Conservation (phyloP, 1,140 invertebrate species). For the Aporrectodea caliginosa region DNA sequence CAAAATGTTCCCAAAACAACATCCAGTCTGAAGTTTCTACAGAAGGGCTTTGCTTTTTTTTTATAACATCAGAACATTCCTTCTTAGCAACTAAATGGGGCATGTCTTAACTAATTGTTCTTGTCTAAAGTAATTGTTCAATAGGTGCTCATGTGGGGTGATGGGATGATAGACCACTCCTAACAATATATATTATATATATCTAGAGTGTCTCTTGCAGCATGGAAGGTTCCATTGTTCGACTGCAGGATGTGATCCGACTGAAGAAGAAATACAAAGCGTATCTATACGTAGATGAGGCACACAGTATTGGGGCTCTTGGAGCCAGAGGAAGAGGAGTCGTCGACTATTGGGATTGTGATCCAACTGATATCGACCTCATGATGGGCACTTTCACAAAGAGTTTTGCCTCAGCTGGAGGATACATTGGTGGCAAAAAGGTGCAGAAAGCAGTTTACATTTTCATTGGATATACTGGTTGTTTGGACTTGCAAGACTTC, state of each 20-base stretch:
- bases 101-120: neutral
- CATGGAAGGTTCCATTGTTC: constrained; percentile 91
- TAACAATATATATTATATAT: too few relatives aligned
- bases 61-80: too few relatives aligned
- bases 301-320: constrained; percentile 87
- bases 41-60: too few relatives aligned
- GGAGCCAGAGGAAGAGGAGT: constrained; percentile 79
- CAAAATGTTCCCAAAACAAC: too few relatives aligned
- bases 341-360: constrained; percentile 71
- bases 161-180: too few relatives aligned
- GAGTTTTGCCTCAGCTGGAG: constrained; percentile 87
- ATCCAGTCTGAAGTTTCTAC: neutral
- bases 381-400: constrained; percentile 92
- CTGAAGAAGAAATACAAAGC: constrained; percentile 85
- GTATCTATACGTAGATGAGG: constrained; percentile 86
- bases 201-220: constrained; percentile 55
- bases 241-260: constrained; percentile 78
- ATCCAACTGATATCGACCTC: constrained; percentile 83
- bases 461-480: neutral
- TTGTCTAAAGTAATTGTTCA: neutral
- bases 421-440: constrained; percentile 83
- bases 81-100: too few relatives aligned
- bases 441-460: constrained; percentile 38
- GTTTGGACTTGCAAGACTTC: neutral
- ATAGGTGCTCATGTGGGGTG: neutral